Base-by-base conservation (phyloP, 2,888 invertebrate genomes). In the Lapara coniferarum region DNA sequence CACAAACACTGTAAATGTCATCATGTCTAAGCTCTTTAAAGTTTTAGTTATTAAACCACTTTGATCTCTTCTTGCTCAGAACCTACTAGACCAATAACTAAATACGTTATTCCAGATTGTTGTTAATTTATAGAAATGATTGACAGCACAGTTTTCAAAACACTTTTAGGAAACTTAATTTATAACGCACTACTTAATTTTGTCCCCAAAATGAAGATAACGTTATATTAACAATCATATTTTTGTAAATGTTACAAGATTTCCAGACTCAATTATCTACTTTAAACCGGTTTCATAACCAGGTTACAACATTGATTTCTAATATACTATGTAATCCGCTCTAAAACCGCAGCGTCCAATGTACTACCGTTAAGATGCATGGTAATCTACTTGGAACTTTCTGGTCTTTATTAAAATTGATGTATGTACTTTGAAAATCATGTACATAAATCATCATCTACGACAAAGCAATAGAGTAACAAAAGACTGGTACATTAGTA, bases 401-500 rank as follows among this genome's bases (percentile, higher is more conserved):
- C 10, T 52, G 4, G 52, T 44, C 16, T 63, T 8, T 63, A 49
- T 63, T 63, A 46, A 63, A 63, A 49, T 72, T 75, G 68, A 73
- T 71, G 69, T 70, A 73, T 71, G 69, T 70, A 68, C 53, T 69
- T 75, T 44, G 25, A 14, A 37, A 63, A 49, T 49, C 49, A 10
- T 55, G 63, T 12, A 13, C 63, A 49, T 63, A 63, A 63, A 63
- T 63, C 63, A 63, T 63, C 1, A 63, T 63, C 16, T 16, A 46
- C 13, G 63, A 63, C 19, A 63, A 3, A 49, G 19, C 16, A 63
- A 63, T 49, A 63, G 16, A 19, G 12, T 19, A 63, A 63, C 59
- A 63, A 63, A 46, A 49, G 49, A 49, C 5, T 49, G 19, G 13
- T 19, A 46, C 49, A 25, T 25, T 63, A 19, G 5, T 16, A 53